Evolutionary conservation across 23 tunicate species (phyloP).

Genomic region (Clavelina lepadiformis): DNA sequence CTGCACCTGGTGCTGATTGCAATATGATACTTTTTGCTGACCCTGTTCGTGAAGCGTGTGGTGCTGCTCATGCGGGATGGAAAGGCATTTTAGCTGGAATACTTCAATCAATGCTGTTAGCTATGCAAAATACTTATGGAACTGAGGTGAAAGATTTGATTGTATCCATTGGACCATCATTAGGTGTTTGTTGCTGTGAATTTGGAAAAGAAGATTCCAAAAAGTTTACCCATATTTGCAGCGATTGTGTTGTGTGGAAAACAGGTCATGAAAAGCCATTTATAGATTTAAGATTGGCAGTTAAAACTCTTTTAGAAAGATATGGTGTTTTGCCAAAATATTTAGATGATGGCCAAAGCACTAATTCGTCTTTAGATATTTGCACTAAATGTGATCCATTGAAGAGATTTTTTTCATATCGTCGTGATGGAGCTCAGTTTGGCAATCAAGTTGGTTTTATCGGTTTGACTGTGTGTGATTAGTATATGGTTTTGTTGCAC

Average conservation of each 20-base stretch:
- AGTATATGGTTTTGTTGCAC: too few relatives aligned
- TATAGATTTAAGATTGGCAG: slow-evolving; percentile 66
- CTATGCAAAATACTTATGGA: slow-evolving; percentile 58
- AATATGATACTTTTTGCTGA: slow-evolving; percentile 77
- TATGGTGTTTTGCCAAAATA: slow-evolving; percentile 32
- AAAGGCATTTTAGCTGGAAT: slow-evolving; percentile 69
- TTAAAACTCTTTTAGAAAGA: slow-evolving; percentile 24
- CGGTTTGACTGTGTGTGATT: too few relatives aligned
- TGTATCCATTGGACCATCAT: slow-evolving; percentile 72
- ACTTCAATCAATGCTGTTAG: slow-evolving; percentile 31
- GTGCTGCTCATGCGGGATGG: slow-evolving; percentile 95
- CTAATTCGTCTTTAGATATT: slow-evolving; percentile 14
- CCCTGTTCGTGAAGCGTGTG: slow-evolving; percentile 55
- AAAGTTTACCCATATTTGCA: slow-evolving; percentile 38
- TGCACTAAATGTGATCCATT: slow-evolving; percentile 88
- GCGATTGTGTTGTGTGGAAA: slow-evolving; percentile 65
- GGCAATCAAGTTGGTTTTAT: slow-evolving; percentile 80
- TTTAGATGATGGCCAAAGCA: slow-evolving; percentile 53
- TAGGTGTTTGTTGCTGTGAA: slow-evolving; percentile 84
- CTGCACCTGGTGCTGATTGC: slow-evolving; percentile 93
- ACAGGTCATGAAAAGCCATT: slow-evolving; percentile 41
- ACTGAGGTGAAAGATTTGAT: slow-evolving; percentile 49
- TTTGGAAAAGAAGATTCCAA: slow-evolving; percentile 61
- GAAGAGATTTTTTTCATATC: slow-evolving; percentile 49
- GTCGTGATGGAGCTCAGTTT: slow-evolving; percentile 79